phyloP scores from a whole-genome alignment of 2,113 vertebrate genomes.

The Pollachius pollachius region DNA sequence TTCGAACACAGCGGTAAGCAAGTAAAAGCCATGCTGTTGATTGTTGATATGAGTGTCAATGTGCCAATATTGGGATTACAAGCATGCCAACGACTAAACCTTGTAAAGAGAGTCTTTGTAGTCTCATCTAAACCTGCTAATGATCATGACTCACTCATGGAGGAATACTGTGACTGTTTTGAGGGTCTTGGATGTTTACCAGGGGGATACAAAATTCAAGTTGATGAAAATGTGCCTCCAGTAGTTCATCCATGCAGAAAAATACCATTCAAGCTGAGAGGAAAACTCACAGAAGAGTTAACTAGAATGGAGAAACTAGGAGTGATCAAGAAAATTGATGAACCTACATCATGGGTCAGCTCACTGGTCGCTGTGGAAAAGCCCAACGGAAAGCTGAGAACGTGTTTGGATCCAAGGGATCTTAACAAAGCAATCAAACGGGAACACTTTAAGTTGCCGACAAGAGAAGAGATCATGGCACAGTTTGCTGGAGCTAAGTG shows the following conservation, averaged over 20 bases:
- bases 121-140: not conserved
- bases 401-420: constrained; percentile 20
- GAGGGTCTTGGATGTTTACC: constrained; percentile 15
- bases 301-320: too few relatives aligned
- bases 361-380: too few relatives aligned
- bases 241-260: too few relatives aligned
- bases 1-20: too few relatives aligned
- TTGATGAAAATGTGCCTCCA: not conserved
- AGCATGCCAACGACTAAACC: constrained; percentile 12
- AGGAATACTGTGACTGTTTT: constrained; percentile 6
- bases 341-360: too few relatives aligned
- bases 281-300: too few relatives aligned
- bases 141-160: not conserved
- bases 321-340: too few relatives aligned
- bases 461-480: constrained; percentile 28
- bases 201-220: not conserved
- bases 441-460: constrained; percentile 26
- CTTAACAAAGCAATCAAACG: constrained; percentile 21
- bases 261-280: too few relatives aligned
- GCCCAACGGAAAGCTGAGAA: constrained; percentile 7
- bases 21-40: too few relatives aligned
- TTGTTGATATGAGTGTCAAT: too few relatives aligned
- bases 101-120: not conserved
- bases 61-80: constrained; percentile 13
- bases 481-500: too few relatives aligned